phyloP scores from a whole-genome alignment of 2,797 vertebrate genomes.

The Craterocephalus amniculus region DNA sequence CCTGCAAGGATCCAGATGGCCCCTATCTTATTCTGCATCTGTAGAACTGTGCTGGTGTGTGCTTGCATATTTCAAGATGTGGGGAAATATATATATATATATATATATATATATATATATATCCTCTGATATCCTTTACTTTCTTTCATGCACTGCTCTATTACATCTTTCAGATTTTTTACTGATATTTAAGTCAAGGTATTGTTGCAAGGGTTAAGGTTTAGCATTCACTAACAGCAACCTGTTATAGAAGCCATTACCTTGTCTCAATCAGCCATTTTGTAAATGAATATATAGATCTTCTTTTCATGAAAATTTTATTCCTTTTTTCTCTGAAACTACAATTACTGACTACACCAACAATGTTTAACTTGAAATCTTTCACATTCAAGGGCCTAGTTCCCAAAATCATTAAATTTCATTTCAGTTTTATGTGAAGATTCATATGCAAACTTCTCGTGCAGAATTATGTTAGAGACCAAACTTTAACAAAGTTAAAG shows the following conservation, averaged over 20 bases:
- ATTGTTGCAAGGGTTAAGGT: background rate
- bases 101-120: too few species aligned
- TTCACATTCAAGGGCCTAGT: background rate
- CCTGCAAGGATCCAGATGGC: constrained; percentile 61
- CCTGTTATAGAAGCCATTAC: background rate
- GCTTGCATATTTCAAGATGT: background rate
- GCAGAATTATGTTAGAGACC: background rate
- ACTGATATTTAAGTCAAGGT: background rate
- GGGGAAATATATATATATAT: constrained; percentile 19
- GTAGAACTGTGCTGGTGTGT: background rate
- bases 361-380: background rate
- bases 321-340: background rate
- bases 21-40: constrained; percentile 9
- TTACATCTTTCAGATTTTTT: background rate
- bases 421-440: background rate
- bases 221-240: too few species aligned
- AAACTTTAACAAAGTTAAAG: background rate
- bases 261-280: background rate
- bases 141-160: background rate
- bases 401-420: background rate
- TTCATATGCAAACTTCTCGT: background rate
- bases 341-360: too few species aligned
- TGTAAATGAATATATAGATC: background rate
- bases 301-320: background rate
- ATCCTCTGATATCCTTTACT: background rate